A percentile compares a stretch with the other conserved stretches of the same genome.
These are phyloP conservation scores for Taenioides sp. DNA, from an alignment of 2,797 vertebrate species.

Conservation along the genomic window DNA sequence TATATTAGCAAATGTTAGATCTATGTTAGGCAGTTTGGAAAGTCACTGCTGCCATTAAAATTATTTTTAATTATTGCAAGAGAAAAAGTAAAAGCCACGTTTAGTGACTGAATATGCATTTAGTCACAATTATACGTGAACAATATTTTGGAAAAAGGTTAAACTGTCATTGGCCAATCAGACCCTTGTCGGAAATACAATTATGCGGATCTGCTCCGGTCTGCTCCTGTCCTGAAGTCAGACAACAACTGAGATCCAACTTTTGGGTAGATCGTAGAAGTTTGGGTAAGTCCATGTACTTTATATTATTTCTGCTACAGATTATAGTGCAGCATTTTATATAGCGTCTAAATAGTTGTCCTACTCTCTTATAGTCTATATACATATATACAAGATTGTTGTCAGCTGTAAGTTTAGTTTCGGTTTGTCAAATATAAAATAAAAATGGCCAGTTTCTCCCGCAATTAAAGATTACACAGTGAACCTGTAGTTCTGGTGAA, in stretches of 20 bases:
- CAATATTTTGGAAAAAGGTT: neutral
- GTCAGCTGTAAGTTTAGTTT: neutral
- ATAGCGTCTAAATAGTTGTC: neutral
- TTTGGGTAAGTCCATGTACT: neutral
- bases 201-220: neutral
- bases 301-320: neutral
- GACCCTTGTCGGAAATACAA: neutral
- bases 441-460: neutral
- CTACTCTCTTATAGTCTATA: neutral
- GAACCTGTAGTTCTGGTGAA: neutral
- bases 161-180: constrained; percentile 33
- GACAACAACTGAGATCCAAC: neutral
- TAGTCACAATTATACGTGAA: neutral
- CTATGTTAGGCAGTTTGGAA: neutral
- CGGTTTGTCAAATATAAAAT: neutral
- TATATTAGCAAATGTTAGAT: neutral
- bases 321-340: neutral
- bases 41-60: constrained; percentile 13
- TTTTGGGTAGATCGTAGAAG: neutral
- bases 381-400: neutral
- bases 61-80: neutral
- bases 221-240: neutral
- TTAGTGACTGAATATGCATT: neutral
- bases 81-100: neutral
- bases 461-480: neutral